These are phyloP conservation scores for Sternarchorhynchus goeldii DNA, from an alignment of 2,797 vertebrate species.

Conservation along the genomic window DNA sequence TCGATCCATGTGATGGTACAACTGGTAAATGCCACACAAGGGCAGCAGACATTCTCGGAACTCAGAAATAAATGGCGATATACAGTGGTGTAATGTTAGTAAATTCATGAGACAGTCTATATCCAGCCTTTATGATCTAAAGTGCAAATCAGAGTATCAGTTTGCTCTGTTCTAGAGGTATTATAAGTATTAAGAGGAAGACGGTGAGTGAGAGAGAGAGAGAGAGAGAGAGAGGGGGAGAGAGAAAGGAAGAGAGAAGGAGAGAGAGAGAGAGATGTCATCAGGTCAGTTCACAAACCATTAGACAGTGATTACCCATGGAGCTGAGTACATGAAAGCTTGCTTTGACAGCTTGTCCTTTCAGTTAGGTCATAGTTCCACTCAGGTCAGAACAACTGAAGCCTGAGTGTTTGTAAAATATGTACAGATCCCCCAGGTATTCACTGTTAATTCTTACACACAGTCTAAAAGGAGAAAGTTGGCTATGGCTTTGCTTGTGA, in stretches of 20 bases:
- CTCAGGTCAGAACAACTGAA: conserved; percentile 63
- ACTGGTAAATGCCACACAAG: not conserved
- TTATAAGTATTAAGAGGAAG: not conserved
- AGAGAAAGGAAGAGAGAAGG: not conserved
- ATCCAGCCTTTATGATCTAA: not conserved
- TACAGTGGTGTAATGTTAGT: not conserved
- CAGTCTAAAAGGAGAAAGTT: not conserved
- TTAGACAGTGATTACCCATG: conserved; percentile 72
- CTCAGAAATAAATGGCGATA: not conserved
- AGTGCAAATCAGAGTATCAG: not conserved
- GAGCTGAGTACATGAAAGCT: conserved; percentile 63
- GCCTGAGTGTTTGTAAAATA: conserved; percentile 58
- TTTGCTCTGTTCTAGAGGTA: conserved; percentile 5
- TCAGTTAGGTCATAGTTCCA: conserved; percentile 69
- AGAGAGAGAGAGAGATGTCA: conserved; percentile 43
- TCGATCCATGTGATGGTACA: not conserved
- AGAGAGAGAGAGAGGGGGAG: conserved; percentile 2
- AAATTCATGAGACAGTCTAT: not conserved
- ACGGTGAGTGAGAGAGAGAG: not conserved
- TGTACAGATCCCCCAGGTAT: conserved; percentile 58
- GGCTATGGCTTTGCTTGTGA: no score
- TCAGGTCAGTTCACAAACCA: conserved; percentile 64
- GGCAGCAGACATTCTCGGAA: not conserved
- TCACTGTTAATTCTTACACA: conserved; percentile 35
- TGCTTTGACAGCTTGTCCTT: conserved; percentile 66